Evolutionary conservation across 2,113 vertebrate genomes (phyloP).

Genomic region (Psilopogon haemacephalus): DNA sequence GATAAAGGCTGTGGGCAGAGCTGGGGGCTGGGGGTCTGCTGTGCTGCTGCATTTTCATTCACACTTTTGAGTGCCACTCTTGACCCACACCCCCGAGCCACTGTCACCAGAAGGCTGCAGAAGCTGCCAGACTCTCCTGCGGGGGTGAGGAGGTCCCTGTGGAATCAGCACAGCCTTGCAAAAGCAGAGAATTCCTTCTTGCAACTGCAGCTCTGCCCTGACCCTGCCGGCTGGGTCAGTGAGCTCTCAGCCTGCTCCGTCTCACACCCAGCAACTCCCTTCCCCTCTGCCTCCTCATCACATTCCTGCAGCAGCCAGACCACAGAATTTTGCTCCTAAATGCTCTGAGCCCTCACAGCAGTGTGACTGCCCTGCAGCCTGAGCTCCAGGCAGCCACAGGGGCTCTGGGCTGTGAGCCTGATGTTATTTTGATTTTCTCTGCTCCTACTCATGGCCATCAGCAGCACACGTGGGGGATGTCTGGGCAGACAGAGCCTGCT

Average conservation of each 20-base stretch:
- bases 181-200: not conserved
- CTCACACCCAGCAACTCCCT: not conserved
- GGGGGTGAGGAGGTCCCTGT: not conserved
- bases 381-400: not conserved
- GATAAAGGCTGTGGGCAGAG: not conserved
- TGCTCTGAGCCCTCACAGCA: not conserved
- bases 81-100: not conserved
- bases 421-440: not conserved
- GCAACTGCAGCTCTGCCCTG: not conserved
- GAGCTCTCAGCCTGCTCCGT: not conserved
- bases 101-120: not conserved
- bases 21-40: not conserved
- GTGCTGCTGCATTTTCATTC: not conserved
- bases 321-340: not conserved
- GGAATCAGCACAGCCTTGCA: not conserved
- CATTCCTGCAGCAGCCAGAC: not conserved
- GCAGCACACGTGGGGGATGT: constrained; percentile 7
- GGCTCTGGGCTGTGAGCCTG: not conserved
- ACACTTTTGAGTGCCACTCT: not conserved
- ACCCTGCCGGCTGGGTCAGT: not conserved
- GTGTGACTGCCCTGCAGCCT: not conserved
- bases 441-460: constrained; percentile 30
- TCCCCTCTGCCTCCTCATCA: not conserved
- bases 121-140: not conserved
- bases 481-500: constrained; percentile 7